Base-by-base conservation (phyloP, 2,113 vertebrate species). In the Cephalophus harveyi region DNA sequence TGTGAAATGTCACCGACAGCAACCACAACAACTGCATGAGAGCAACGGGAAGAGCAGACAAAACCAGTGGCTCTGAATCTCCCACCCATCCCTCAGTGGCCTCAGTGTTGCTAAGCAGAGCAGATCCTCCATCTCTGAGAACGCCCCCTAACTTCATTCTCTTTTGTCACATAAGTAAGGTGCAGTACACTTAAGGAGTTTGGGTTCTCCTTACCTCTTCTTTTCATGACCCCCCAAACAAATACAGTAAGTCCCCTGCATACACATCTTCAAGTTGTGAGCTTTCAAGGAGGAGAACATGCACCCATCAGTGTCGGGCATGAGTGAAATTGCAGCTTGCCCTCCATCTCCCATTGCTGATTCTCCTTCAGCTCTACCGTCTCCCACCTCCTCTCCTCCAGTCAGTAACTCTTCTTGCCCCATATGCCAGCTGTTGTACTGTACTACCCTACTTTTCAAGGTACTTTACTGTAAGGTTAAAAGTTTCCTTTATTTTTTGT, bases 41-140 rank as follows among this genome's bases (percentile, higher is more conserved):
- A 71, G 60, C 4, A 9, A 5, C 0, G 2, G 17, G n/a, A 36
- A 57, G 54, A 10, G 76, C n/a, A 43, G 76, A 60, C 36, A 27
- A 23, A 67, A 4, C 62, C 57, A 30, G 30, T 27, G n/a, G 15
- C 25, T 59, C 30, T 1, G 8, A 59, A 19, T 46, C 30, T 27
- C 46, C 67, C 3, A 1, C 13, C 12, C 1, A 0, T 6, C 60
- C 90, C 46, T 13, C 64, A 8, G 0, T 0, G 1, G 14, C 52
- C 50, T 88, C 27, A 16, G 0, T 0, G 11, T 8, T 33, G 25
- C 30, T 6, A 3, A n/a, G 87, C 4, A 55, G 85, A 43, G 9
- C 40, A 40, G 60, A 40, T 7, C 11, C 10, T 52, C n/a, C 46
- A 2, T 23, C 84, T 91, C 52, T 43, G 23, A 46, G 88, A 28